Conservation (phyloP, 2,113 vertebrate species). For the Propithecus coquereli region DNA sequence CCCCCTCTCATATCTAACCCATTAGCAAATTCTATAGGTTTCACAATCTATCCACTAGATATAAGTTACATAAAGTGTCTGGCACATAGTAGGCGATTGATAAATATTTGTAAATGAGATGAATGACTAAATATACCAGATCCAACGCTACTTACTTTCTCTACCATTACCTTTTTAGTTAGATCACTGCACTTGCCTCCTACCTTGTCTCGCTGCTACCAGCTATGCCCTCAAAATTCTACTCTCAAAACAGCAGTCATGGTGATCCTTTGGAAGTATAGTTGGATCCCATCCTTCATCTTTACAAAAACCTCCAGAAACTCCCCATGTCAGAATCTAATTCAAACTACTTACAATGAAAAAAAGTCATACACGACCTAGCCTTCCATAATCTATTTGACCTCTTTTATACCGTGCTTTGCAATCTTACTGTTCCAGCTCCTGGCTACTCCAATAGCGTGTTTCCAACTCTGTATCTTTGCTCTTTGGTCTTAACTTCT, state of each 20-base stretch:
- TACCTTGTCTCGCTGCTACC: background rate
- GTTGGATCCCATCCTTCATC: background rate
- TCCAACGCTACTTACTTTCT: background rate
- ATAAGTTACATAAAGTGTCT: background rate
- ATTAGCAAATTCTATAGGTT: background rate
- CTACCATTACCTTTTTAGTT: fast-evolving
- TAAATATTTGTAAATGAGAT: background rate
- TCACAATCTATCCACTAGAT: background rate
- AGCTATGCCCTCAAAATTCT: background rate
- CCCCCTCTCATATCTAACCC: background rate
- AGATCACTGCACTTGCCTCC: background rate
- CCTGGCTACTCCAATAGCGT: background rate
- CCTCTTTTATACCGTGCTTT: background rate
- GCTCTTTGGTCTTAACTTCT: background rate
- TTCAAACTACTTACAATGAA: background rate
- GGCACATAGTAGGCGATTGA: background rate
- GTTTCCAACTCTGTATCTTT: background rate
- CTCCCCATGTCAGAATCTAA: background rate
- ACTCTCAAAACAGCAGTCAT: background rate
- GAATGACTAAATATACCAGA: background rate
- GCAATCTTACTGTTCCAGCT: background rate
- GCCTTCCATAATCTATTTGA: background rate
- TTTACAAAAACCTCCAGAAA: background rate
- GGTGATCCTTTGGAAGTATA: background rate
- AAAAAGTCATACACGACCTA: background rate